A percentile compares a stretch with the other conserved stretches of the same genome.
Conservation (phyloP, 2,797 vertebrate species). For the Erpetoichthys calabaricus region DNA sequence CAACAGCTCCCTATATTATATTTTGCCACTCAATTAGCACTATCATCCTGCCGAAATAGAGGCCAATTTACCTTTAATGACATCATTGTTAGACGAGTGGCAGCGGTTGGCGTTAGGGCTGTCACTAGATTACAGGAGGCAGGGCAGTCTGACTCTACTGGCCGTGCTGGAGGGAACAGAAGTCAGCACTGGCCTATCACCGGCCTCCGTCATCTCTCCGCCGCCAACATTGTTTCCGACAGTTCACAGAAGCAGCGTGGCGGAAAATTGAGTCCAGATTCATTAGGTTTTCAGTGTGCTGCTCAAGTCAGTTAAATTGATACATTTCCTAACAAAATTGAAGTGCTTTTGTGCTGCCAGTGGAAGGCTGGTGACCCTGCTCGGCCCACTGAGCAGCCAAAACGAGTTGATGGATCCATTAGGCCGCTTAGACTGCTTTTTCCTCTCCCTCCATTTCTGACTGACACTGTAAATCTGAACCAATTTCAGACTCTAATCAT, state of each 20-base stretch:
- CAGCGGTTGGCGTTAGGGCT: constrained; percentile 59
- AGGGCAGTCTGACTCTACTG: constrained; percentile 62
- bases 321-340: constrained; percentile 99
- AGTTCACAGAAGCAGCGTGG: constrained; percentile 95
- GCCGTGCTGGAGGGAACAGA: constrained; percentile 48
- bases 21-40: constrained; percentile 99
- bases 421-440: constrained; percentile 91
- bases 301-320: constrained; percentile 99
- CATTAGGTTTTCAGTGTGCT: constrained; percentile 96
- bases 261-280: constrained; percentile 99
- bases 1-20: constrained; percentile 98
- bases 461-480: constrained; percentile 99
- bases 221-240: constrained; percentile 95
- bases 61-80: constrained; percentile 99
- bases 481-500: constrained; percentile 99
- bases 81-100: constrained; percentile 97
- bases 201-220: constrained; percentile 73
- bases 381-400: constrained; percentile 96
- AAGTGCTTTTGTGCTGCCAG: constrained; percentile 99
- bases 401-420: constrained; percentile 99
- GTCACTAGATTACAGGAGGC: constrained; percentile 72
- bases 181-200: constrained; percentile 65
- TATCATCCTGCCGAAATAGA: constrained; percentile 98
- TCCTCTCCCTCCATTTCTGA: constrained; percentile 80
- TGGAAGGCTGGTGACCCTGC: constrained; percentile 98